Evolutionary conservation across 2,797 vertebrate species (phyloP).

Genomic region (Ataeniobius toweri): DNA sequence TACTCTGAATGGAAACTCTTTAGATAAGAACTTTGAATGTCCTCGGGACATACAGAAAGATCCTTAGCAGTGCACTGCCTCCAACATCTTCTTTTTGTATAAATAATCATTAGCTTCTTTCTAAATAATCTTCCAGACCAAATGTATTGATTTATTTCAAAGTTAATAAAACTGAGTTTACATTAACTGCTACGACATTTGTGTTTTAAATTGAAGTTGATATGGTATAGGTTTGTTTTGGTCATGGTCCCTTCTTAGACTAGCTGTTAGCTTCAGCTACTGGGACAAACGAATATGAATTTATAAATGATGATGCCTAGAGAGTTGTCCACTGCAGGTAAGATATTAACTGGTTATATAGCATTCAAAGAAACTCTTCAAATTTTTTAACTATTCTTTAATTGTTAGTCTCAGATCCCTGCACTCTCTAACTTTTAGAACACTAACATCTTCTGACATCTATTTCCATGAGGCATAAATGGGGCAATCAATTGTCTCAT

Average conservation of each 20-base stretch:
- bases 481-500: constrained; percentile 36
- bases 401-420: constrained; percentile 37
- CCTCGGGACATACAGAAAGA: background rate
- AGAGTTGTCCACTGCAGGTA: background rate
- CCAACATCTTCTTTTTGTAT: background rate
- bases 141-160: background rate
- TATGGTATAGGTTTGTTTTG: background rate
- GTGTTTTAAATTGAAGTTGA: background rate
- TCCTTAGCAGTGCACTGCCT: background rate
- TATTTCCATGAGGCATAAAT: constrained; percentile 12
- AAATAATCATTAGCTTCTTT: background rate
- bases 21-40: background rate
- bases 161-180: too few relatives aligned
- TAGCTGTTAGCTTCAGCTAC: background rate
- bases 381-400: background rate
- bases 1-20: background rate
- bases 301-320: background rate
- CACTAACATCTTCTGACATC: constrained; percentile 27
- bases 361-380: background rate
- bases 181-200: background rate
- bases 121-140: background rate
- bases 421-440: constrained; percentile 6
- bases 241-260: background rate
- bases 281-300: background rate
- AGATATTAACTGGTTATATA: background rate